Base-by-base conservation (phyloP, 2,888 invertebrate species). In the Diploptera punctata region DNA sequence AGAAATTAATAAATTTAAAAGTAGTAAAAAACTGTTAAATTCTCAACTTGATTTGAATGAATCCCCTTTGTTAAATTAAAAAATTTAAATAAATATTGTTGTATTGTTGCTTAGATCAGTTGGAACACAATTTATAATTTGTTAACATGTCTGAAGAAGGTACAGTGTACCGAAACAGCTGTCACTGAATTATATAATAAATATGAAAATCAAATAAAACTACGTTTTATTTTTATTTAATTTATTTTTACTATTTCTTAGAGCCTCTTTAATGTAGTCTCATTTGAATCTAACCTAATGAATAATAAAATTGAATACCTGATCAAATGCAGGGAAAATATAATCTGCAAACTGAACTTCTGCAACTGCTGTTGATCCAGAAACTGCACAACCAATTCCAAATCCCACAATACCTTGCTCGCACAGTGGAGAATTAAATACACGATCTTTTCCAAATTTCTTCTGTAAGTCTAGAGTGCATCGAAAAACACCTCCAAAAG, bases 261-360 rank as follows among this genome's bases (percentile, higher is more conserved):
- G 13, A 13, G 13, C 10, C 10, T 43, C 13, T 43, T 43, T 13
- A 43, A 43, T 43, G 10, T 13, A 43, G 10, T 13, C 44, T 13
- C 44, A 43, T 13, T 13, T 13, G 13, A 43, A 13, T 13, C 44
- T 13, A 13, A 10, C 44, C 13, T n/a, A n/a, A n/a, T n/a, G n/a
- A 21, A 31, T 3, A 29, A 70, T 74, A n/a, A n/a, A n/a, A n/a
- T n/a, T n/a, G n/a, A 68, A 33, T 78, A 95, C 94, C 89, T 99
- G 99, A 86, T 99, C 99, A 83, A 99, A 99, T 1, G 99, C 99
- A 2, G 99, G 99, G 81, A 94, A 98, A 77, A 99, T 99, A 81
- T 99, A 99, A 84, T 99, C 99, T 0, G 98, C 98, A 84, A 99
- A 99, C 84, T 99, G 99, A 81, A 99, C 98, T 86, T 99, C 99